Percentiles rank a stretch among this genome's conserved stretches.
These are phyloP conservation scores for Agrotis exclamationis DNA, from an alignment of 2,888 invertebrate species.

Conservation along the genomic window DNA sequence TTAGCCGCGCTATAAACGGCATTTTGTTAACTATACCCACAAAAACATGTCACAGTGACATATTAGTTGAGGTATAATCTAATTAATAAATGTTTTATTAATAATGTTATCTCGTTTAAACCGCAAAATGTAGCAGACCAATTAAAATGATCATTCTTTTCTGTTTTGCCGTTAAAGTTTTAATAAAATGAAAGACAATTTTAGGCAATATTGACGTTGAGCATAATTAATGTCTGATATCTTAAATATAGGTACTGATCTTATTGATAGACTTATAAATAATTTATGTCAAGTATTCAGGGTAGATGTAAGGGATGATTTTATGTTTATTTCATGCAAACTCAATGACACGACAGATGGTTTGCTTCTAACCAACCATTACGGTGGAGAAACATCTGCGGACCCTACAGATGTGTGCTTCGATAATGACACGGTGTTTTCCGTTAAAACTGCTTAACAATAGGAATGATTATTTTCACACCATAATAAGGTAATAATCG, in stretches of 20 bases:
- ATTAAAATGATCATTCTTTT: conserved; percentile 30
- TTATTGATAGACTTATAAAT: conserved; percentile 38
- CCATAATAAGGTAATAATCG: conserved; percentile 45
- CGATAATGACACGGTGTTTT: conserved; percentile 37
- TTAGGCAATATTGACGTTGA: conserved; percentile 4
- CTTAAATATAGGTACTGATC: conserved; percentile 17
- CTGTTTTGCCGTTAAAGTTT: neutral
- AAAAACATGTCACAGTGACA: conserved; percentile 9
- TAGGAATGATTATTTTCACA: conserved; percentile 53
- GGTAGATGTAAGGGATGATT: conserved; percentile 41
- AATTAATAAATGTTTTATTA: conserved; percentile 41
- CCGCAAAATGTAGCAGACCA: neutral
- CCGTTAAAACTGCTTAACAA: conserved; percentile 30
- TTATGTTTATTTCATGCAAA: conserved; percentile 40
- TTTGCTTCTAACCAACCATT: conserved; percentile 17
- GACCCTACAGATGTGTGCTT: conserved; percentile 47
- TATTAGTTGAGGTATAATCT: conserved; percentile 15
- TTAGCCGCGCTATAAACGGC: neutral
- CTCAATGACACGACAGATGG: conserved; percentile 49
- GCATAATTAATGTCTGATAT: conserved; percentile 26
- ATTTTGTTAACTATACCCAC: conserved; percentile 3
- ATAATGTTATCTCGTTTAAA: conserved; percentile 13
- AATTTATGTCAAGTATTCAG: conserved; percentile 27
- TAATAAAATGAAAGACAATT: conserved; percentile 19
- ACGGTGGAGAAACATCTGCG: conserved; percentile 48